Evolutionary conservation across 2,888 invertebrate genomes (phyloP), one percentile per base, ranked within the genome.

Genomic region (Pristionchus arcanus): DNA sequence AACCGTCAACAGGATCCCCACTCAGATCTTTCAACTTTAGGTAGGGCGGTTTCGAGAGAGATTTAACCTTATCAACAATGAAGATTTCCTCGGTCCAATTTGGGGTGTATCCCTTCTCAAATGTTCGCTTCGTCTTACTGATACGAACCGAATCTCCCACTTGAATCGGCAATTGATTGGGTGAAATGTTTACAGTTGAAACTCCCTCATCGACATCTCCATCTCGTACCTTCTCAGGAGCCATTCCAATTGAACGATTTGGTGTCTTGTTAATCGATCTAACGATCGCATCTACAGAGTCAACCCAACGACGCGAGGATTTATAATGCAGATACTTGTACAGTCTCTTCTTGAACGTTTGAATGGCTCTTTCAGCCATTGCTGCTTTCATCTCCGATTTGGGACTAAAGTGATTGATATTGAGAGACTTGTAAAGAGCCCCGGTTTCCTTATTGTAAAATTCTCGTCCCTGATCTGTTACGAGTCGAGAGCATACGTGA

Each of bases 321-420:
- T 37, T 81, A n/a, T 42, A 21, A 15, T 81, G 42, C 28, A 81
- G 81, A 42, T 81, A 81, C 4, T 21, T 13, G n/a, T 81, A 81
- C 7, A 81, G 25, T 11, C 81, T 31, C 19, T 21, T 37, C 25
- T 81, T 81, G 13, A 81, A 49, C 7, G 81, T 42, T 28, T 81
- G 81, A 81, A 81, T 81, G 42, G 42, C 42, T n/a, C 81, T 42
- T 28, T 77, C 77, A 25, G 83, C 83, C 83, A 83, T 83, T 21
- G 42, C 42, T 7, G 77, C 77, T 25, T 77, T 81, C 42, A 49
- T 81, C 21, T 49, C 49, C 25, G 81, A 81, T 49, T 53, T 42
- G 2, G 49, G 81, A n/a, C 81, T 81, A 15, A n/a, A 81, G 9
- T 81, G 81, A 9, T 4, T 15, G 15, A 81, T 81, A 4, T 16